Evolutionary conservation across 2,113 vertebrate genomes (phyloP).

Genomic region (Tragelaphus imberbis): DNA sequence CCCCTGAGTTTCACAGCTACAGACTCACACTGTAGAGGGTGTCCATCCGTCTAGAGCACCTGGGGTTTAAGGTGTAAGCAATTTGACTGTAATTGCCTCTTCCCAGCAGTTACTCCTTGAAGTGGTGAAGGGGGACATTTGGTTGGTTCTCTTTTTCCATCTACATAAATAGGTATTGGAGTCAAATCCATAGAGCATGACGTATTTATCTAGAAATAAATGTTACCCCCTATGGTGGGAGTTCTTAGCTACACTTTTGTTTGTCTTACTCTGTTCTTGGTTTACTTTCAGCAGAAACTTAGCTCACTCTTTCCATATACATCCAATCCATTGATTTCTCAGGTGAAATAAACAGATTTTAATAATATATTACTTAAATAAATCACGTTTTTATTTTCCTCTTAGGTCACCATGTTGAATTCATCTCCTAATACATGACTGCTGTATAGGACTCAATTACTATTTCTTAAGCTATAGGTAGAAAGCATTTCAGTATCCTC

Average conservation of each 20-base stretch:
- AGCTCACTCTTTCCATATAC: conserved; percentile 14
- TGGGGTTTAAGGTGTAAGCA: conserved; percentile 72
- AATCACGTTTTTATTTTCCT: background rate
- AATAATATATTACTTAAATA: background rate
- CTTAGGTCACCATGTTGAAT: background rate
- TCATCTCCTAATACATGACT: background rate
- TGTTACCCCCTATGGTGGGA: conserved; percentile 43
- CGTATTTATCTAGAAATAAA: conserved; percentile 71
- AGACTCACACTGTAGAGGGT: conserved; percentile 46
- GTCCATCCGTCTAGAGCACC: conserved; percentile 71
- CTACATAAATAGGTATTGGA: conserved; percentile 63
- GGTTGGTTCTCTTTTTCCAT: conserved; percentile 57
- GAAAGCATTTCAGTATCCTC: background rate
- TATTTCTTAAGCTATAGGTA: background rate
- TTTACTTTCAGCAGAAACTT: conserved; percentile 25
- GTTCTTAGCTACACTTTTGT: conserved; percentile 37
- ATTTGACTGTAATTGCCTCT: conserved; percentile 72
- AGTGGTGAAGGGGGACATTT: conserved; percentile 60
- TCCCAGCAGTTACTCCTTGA: conserved; percentile 67
- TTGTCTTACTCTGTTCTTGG: conserved; percentile 22
- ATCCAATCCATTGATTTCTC: conserved; percentile 4
- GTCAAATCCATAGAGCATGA: conserved; percentile 59
- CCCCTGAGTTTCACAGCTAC: conserved; percentile 30
- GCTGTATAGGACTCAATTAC: background rate
- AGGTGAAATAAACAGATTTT: background rate